Percentiles rank a stretch among this genome's conserved stretches.
phyloP scores from a whole-genome alignment of 2,888 invertebrate genomes.

The Cybosia mesomella region DNA sequence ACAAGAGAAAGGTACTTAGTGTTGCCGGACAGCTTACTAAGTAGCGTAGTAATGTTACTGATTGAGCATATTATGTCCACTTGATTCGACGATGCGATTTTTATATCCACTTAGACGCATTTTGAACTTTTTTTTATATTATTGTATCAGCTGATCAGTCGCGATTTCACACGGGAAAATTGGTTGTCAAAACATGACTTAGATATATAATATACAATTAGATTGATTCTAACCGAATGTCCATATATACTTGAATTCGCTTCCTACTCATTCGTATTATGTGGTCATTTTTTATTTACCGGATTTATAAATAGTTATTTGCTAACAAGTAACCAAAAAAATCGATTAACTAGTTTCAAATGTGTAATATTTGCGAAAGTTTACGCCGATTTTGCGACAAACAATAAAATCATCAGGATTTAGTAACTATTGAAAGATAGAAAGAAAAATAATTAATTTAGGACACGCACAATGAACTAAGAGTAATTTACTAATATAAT shows the following conservation, averaged over 20 bases:
- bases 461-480: too few relatives aligned
- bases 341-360: too few relatives aligned
- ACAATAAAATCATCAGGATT: too few relatives aligned
- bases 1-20: constrained; percentile 11
- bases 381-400: not conserved
- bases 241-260: not conserved
- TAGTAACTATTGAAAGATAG: too few relatives aligned
- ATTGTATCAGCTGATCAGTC: not conserved
- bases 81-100: constrained; percentile 1
- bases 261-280: too few relatives aligned
- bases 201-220: too few relatives aligned
- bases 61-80: not conserved
- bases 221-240: not conserved
- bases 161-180: not conserved
- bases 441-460: too few relatives aligned
- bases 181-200: not conserved
- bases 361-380: not conserved
- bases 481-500: too few relatives aligned
- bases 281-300: too few relatives aligned
- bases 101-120: not conserved
- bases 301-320: too few relatives aligned
- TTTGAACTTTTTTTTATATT: not conserved
- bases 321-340: too few relatives aligned
- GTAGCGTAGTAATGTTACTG: constrained; percentile 1
- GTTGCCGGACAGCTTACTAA: not conserved